A percentile compares a stretch with the other conserved stretches of the same genome.
Evolutionary conservation across 2,888 invertebrate genomes (phyloP).

Genomic region (Lasiommata megera): DNA sequence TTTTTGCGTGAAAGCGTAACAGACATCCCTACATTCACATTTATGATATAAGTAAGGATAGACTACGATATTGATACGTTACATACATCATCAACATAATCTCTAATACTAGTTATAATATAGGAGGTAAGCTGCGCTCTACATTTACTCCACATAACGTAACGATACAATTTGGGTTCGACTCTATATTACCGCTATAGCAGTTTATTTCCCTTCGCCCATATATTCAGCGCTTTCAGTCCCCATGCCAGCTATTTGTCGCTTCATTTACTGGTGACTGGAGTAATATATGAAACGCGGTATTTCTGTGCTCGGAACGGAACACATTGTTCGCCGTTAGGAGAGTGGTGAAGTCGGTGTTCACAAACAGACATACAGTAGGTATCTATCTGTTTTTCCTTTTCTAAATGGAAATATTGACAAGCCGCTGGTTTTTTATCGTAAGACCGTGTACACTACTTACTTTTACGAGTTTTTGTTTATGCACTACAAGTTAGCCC

Average conservation of each 20-base stretch:
- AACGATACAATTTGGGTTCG: slow-evolving; percentile 10
- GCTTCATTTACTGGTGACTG: slow-evolving; percentile 37
- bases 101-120: background rate
- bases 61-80: too few relatives aligned
- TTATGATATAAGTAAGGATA: too few relatives aligned
- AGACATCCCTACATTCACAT: too few relatives aligned
- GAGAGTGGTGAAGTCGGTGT: background rate
- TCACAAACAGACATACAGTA: slow-evolving; percentile 5
- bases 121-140: background rate
- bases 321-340: slow-evolving; percentile 16
- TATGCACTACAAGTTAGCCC: too few relatives aligned
- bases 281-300: slow-evolving; percentile 30
- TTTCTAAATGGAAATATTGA: background rate
- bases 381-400: background rate
- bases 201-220: slow-evolving; percentile 23
- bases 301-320: slow-evolving; percentile 18
- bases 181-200: slow-evolving; percentile 11
- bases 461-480: too few relatives aligned
- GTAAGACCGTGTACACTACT: background rate
- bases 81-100: background rate
- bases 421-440: background rate
- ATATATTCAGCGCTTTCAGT: slow-evolving; percentile 29
- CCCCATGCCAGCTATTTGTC: slow-evolving; percentile 36
- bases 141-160: background rate
- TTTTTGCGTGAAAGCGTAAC: too few relatives aligned